Conservation (phyloP, 2,888 invertebrate genomes). For the Eupithecia subumbrata region DNA sequence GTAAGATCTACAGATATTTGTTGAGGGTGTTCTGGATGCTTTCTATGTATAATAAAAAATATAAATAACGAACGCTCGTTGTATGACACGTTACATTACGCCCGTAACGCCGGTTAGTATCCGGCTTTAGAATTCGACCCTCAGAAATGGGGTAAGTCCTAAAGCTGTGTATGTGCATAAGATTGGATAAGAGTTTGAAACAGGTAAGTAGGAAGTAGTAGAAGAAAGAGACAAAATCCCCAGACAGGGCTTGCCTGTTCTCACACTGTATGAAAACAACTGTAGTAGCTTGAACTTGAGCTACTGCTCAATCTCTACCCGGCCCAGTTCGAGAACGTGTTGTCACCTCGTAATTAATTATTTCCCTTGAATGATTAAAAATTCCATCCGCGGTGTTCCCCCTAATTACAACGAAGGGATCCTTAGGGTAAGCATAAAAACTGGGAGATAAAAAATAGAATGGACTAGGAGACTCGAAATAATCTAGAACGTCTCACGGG, state of each 20-base stretch:
- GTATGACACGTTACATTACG: too few species aligned
- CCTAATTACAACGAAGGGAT: slow-evolving; percentile 49
- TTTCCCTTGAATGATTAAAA: slow-evolving; percentile 59
- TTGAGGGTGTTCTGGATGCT: too few species aligned
- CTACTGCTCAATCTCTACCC: neutral
- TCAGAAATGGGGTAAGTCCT: too few species aligned
- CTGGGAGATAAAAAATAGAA: slow-evolving; percentile 6
- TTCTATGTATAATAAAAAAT: too few species aligned
- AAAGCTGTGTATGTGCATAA: too few species aligned
- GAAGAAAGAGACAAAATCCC: too few species aligned
- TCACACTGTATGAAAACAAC: neutral
- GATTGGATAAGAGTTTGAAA: too few species aligned
- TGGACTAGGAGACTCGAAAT: neutral
- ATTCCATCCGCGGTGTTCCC: slow-evolving; percentile 52
- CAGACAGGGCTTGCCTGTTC: neutral
- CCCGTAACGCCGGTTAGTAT: too few species aligned
- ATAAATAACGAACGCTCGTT: too few species aligned
- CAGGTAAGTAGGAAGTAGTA: too few species aligned
- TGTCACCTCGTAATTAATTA: slow-evolving; percentile 63
- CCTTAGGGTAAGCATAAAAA: slow-evolving; percentile 13
- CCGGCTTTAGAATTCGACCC: too few species aligned
- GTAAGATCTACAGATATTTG: too few species aligned
- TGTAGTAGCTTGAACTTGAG: neutral
- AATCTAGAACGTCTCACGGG: slow-evolving; percentile 4
- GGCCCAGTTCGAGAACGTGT: slow-evolving; percentile 44